These are phyloP conservation scores for Kryptolebias marmoratus DNA, from an alignment of 2,113 vertebrate species.

Conservation along the genomic window DNA sequence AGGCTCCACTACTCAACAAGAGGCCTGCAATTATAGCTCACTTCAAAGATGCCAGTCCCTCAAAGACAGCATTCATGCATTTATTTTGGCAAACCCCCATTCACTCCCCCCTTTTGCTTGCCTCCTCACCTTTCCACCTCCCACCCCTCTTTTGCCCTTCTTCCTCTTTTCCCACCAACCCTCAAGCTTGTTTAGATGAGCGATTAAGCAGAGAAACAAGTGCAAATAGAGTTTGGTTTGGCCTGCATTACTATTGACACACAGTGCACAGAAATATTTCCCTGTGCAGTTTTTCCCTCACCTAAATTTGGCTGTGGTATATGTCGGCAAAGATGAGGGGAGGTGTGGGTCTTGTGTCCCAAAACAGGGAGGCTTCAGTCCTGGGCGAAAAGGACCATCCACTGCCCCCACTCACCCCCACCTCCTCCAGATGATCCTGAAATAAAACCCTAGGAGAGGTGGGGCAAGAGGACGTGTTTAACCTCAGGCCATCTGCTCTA, in stretches of 20 bases:
- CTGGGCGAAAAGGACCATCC: conserved; percentile 44
- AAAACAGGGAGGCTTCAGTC: conserved; percentile 71
- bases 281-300: conserved; percentile 67
- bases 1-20: conserved; percentile 74
- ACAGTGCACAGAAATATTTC: conserved; percentile 77
- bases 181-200: conserved; percentile 82
- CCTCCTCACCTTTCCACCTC: conserved; percentile 75
- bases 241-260: conserved; percentile 73
- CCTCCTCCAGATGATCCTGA: conserved; percentile 64
- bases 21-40: conserved; percentile 77
- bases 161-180: conserved; percentile 70
- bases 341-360: conserved; percentile 56
- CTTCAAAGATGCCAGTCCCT: conserved; percentile 80
- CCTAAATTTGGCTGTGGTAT: conserved; percentile 70
- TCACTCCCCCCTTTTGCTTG: conserved; percentile 45
- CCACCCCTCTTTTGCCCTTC: conserved; percentile 53
- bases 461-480: conserved; percentile 57
- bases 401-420: conserved; percentile 51
- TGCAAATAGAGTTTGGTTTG: conserved; percentile 80
- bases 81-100: conserved; percentile 74
- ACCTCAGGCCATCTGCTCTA: conserved; percentile 63
- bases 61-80: conserved; percentile 82
- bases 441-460: conserved; percentile 66
- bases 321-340: conserved; percentile 67
- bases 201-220: conserved; percentile 81